A percentile compares a stretch with the other conserved stretches of the same genome.
Evolutionary conservation across 1,140 invertebrate species (phyloP).

Genomic region (Lepeophtheirus salmonis): DNA sequence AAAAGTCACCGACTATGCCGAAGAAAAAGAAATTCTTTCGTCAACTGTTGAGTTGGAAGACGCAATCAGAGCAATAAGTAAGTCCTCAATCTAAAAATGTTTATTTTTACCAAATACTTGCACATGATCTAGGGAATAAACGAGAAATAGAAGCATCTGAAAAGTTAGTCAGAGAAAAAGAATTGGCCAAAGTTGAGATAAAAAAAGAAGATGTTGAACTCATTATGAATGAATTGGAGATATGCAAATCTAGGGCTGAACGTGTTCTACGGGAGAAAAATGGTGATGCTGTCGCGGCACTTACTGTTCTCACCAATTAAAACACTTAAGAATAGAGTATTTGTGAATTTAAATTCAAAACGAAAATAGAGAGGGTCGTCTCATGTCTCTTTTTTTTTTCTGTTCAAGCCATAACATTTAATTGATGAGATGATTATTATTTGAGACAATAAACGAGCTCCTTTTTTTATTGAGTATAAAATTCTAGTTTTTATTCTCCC

Average conservation of each 20-base stretch:
- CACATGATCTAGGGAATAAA: slow-evolving; percentile 16
- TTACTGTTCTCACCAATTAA: slow-evolving; percentile 14
- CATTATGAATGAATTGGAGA: slow-evolving; percentile 15
- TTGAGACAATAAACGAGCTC: too few species aligned
- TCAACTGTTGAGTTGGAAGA: slow-evolving; percentile 5
- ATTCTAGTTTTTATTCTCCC: too few species aligned
- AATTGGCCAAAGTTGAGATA: slow-evolving; percentile 13
- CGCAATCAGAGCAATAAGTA: slow-evolving; percentile 13
- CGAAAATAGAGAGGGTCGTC: too few species aligned
- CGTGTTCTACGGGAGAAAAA: slow-evolving; percentile 15
- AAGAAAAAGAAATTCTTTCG: slow-evolving; percentile 16
- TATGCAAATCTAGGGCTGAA: background rate
- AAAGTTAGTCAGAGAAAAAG: slow-evolving; percentile 11
- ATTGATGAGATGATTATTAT: too few species aligned
- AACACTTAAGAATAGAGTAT: too few species aligned
- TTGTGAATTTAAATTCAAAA: too few species aligned
- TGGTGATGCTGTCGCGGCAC: slow-evolving; percentile 16
- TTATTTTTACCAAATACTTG: too few species aligned
- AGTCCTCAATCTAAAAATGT: too few species aligned
- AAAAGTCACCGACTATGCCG: slow-evolving; percentile 19
- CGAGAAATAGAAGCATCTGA: slow-evolving; percentile 8
- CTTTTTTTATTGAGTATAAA: too few species aligned
- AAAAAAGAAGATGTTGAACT: slow-evolving; percentile 18
- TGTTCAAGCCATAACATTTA: too few species aligned
- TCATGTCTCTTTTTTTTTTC: too few species aligned